Conservation (phyloP, 1,140 invertebrate species). For the Macrosteles quadrilineatus region DNA sequence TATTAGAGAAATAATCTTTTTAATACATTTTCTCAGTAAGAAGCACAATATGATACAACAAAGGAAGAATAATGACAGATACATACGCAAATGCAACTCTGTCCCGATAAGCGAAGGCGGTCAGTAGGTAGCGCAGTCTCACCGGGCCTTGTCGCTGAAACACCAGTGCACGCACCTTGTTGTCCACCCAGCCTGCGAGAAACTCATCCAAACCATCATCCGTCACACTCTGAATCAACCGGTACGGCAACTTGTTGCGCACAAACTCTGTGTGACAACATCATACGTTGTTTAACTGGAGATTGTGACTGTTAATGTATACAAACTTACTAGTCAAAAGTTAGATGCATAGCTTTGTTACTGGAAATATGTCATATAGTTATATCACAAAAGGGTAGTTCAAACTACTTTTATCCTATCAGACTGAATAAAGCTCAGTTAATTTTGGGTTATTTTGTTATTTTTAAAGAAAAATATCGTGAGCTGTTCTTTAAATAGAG, state of each 20-base stretch:
- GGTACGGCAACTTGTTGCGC: constrained; percentile 79
- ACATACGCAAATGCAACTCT: constrained; percentile 85
- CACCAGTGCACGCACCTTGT: constrained; percentile 85
- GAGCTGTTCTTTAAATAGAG: too few relatives aligned
- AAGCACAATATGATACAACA: too few relatives aligned
- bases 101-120: constrained; percentile 82
- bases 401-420: too few relatives aligned
- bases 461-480: too few relatives aligned
- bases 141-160: constrained; percentile 77
- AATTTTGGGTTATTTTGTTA: too few relatives aligned
- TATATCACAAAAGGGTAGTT: too few relatives aligned
- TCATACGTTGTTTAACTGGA: neutral
- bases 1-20: too few relatives aligned
- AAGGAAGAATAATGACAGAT: too few relatives aligned
- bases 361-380: too few relatives aligned
- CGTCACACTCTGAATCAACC: constrained; percentile 69
- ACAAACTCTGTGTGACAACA: constrained; percentile 87
- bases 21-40: too few relatives aligned
- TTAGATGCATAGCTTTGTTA: too few relatives aligned
- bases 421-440: too few relatives aligned
- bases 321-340: neutral
- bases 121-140: constrained; percentile 82
- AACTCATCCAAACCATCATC: constrained; percentile 77
- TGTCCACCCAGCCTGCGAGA: constrained; percentile 86
- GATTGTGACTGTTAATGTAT: neutral